Base-by-base conservation (phyloP, 1,140 invertebrate genomes). In the Diuraphis noxia region DNA sequence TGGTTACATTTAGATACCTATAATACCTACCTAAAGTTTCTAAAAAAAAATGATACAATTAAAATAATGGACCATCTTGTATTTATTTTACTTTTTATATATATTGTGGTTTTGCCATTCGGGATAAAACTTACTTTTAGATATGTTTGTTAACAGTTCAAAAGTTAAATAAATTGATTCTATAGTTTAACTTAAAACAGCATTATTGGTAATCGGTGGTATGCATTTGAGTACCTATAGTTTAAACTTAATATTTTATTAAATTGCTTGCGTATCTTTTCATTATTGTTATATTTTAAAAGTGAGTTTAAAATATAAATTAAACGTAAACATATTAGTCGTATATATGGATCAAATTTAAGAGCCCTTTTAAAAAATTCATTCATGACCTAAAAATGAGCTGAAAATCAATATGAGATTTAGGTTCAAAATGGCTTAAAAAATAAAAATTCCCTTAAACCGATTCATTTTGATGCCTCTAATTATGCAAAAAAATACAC, bases 391-490 rank as follows among this genome's bases (percentile, higher is more conserved):
- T 43, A 43, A 10, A 9, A 7, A 43, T 43, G 41, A 43, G 41
- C 8, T 43, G 41, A 43, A n/a, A n/a, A n/a, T n/a, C n/a, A n/a
- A n/a, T n/a, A n/a, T n/a, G n/a, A n/a, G n/a, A n/a, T n/a, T n/a
- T n/a, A n/a, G n/a, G 43, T 46, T 10, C 8, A 46, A 46, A 46
- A 46, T 46, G 13, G 10, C 43, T 0, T 46, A 1, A 0, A 46
- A 46, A 46, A 46, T 46, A 46, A 46, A 46, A 46, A 0, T 19
- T 1, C 43, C 13, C 13, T 46, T 46, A 46, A 46, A 46, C 43
- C n/a, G n/a, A n/a, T n/a, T n/a, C n/a, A n/a, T 10, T 46, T 1
- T 0, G 17, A 46, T 1, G 17, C 13, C 1, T 46, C 13, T 0
- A 46, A 46, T 2, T 17, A 46, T 46, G 43, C 17, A 1, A 46